Evolutionary conservation across 1,140 invertebrate genomes (phyloP), one percentile per base, ranked within the genome.

Genomic region (Zaprionus gabonicus): DNA sequence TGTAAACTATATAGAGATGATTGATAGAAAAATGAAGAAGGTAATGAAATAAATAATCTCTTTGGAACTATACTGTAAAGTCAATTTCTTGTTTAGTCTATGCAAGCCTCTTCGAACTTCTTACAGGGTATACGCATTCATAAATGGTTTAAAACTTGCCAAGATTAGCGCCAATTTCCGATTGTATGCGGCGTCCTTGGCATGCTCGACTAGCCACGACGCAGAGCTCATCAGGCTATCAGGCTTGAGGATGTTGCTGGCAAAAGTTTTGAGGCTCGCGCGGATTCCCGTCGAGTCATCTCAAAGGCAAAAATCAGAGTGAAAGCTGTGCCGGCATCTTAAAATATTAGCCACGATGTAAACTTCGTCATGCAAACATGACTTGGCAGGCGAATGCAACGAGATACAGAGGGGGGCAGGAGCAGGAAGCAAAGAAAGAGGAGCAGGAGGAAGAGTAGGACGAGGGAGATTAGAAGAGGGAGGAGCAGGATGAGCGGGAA

Each of bases 301-400:
- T 23, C 56, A 59, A 59, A 59, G 66, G 56, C 66, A 59, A 38
- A 69, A 51, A 69, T 69, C 66, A 59, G 20, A 59, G 44, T 27
- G 28, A 59, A 31, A 36, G 25, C 55, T 59, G 59, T 55, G 71
- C 46, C 62, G 41, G 59, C 71, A 80, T 77, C 83, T 71, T 79
- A 76, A 74, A 87, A 82, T 87, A 86, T 79, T 82, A 78, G 71
- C 71, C 68, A 56, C 51, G 60, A 63, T 15, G 65, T 49, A 67
- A 86, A 82, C 63, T 88, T 83, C 77, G 84, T 86, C 83, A 86
- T 87, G 83, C 83, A 88, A 87, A 86, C 83, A 86, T 86, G 84
- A 86, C 83, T 86, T 88, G 83, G 70, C 83, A 83, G 80, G 31
- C 78, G 27, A 59, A 51, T 41, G 31, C 38, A 62, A 10, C 44